These are phyloP conservation scores for Pionites leucogaster DNA, from an alignment of 2,113 vertebrate genomes.

Conservation along the genomic window DNA sequence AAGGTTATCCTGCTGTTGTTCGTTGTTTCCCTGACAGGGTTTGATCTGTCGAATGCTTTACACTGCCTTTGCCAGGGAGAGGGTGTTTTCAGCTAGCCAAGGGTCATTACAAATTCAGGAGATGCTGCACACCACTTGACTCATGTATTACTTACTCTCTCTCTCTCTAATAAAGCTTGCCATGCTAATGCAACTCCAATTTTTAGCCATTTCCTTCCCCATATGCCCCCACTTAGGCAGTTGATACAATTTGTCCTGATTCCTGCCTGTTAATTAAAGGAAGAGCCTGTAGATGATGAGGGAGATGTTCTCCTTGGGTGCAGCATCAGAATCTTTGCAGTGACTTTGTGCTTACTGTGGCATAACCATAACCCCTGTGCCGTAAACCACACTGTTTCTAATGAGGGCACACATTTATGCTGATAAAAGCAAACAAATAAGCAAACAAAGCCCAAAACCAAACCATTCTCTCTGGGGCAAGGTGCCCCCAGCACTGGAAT, in stretches of 20 bases:
- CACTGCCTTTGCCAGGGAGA: background rate
- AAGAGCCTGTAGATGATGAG: background rate
- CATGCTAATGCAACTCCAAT: constrained; percentile 6
- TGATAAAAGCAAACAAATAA: background rate
- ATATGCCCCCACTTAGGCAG: background rate
- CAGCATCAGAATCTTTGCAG: background rate
- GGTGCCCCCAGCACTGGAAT: background rate
- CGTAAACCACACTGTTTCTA: background rate
- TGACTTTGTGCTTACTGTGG: background rate
- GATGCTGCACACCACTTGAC: background rate
- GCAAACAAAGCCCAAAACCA: background rate
- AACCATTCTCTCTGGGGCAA: background rate
- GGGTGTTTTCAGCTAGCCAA: constrained; percentile 30
- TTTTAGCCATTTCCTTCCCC: background rate
- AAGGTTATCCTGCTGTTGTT: background rate
- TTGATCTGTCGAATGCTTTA: constrained; percentile 21
- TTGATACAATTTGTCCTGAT: constrained; percentile 39
- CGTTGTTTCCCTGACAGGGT: background rate
- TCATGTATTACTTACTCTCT: constrained; percentile 18
- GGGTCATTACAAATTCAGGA: constrained; percentile 33
- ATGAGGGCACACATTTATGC: background rate
- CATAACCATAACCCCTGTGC: background rate
- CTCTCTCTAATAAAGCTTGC: constrained; percentile 27
- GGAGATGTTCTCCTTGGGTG: background rate
- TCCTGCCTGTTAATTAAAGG: constrained; percentile 59